These are phyloP conservation scores for Drosophila fuyamai DNA, from an alignment of 1,140 invertebrate genomes.

Conservation along the genomic window DNA sequence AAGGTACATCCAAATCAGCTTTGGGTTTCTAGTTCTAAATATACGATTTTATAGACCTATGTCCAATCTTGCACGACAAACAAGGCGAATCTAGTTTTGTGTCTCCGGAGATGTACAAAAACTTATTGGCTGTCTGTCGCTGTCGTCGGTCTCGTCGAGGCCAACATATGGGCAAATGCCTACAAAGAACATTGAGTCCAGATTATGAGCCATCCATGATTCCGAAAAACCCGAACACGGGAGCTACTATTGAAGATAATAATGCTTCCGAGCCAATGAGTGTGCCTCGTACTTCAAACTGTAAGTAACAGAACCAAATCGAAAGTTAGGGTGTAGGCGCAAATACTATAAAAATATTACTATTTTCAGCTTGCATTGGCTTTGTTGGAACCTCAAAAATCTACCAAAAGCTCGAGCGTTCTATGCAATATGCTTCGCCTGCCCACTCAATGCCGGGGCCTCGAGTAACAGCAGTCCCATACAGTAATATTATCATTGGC, in stretches of 20 bases:
- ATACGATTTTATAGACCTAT: slow-evolving; percentile 24
- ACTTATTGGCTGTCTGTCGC: slow-evolving; percentile 64
- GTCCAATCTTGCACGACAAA: slow-evolving; percentile 61
- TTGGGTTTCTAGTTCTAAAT: not conserved
- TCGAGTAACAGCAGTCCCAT: slow-evolving; percentile 67
- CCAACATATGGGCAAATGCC: slow-evolving; percentile 68
- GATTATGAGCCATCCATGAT: slow-evolving; percentile 6
- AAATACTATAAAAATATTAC: too few relatives aligned
- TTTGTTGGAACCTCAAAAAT: slow-evolving; percentile 19
- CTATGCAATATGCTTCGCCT: slow-evolving; percentile 77
- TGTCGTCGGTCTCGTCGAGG: slow-evolving; percentile 66
- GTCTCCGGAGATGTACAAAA: slow-evolving; percentile 72
- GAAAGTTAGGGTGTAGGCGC: not conserved
- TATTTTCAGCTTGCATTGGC: slow-evolving; percentile 66
- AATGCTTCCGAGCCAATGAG: not conserved
- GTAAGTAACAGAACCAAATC: slow-evolving; percentile 27
- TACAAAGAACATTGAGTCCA: slow-evolving; percentile 66
- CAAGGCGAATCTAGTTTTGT: slow-evolving; percentile 69
- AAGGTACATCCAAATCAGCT: slow-evolving; percentile 10
- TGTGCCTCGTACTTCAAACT: slow-evolving; percentile 71
- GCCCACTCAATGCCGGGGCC: slow-evolving; percentile 71
- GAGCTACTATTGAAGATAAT: not conserved
- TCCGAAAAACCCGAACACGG: not conserved
- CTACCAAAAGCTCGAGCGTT: slow-evolving; percentile 70
- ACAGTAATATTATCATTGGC: slow-evolving; percentile 72